Conservation (phyloP, 2,888 invertebrate species). For the Drosophila bunnanda region DNA sequence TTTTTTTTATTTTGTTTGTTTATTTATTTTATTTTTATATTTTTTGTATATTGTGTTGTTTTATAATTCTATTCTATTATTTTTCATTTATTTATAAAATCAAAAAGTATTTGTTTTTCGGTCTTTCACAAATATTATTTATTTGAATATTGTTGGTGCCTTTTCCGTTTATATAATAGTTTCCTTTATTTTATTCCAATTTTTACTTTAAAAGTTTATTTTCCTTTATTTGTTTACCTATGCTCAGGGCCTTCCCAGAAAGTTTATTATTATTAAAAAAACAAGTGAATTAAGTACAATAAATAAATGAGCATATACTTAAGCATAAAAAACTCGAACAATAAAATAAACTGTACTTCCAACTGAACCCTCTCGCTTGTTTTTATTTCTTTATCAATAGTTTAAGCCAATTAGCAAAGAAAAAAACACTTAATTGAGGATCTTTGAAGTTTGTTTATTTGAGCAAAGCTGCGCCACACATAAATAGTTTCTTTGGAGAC, state of each 20-base stretch:
- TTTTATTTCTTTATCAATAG: background rate
- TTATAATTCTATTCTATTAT: too few species aligned
- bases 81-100: too few species aligned
- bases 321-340: constrained; percentile 10
- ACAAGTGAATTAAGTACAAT: constrained; percentile 4
- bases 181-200: background rate
- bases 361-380: constrained; percentile 3
- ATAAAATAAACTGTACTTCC: constrained; percentile 58
- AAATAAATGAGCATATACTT: constrained; percentile 10
- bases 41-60: too few species aligned
- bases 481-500: constrained; percentile 49
- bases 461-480: constrained; percentile 59
- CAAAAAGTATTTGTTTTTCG: too few species aligned
- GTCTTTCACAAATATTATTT: background rate
- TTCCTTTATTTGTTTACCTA: background rate
- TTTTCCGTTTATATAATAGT: background rate
- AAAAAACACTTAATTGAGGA: constrained; percentile 49
- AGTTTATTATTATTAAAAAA: constrained; percentile 5
- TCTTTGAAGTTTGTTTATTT: constrained; percentile 66
- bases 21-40: too few species aligned
- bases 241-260: constrained; percentile 32
- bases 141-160: background rate
- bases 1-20: too few species aligned
- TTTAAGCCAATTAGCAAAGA: background rate
- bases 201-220: background rate